Conservation (phyloP, 2,888 invertebrate genomes). For the Archips xylosteana region DNA sequence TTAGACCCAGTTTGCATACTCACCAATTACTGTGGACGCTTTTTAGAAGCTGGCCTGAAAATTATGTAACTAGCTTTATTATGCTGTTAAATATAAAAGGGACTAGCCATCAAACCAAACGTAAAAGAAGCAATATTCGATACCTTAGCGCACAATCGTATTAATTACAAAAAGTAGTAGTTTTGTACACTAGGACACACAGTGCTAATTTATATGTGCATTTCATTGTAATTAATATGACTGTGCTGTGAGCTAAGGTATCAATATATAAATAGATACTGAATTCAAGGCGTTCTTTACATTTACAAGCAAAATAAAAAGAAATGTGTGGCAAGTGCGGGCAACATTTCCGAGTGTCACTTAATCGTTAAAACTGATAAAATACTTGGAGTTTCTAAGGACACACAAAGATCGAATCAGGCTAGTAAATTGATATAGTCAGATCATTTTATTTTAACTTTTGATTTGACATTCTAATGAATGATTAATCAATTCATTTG, state of each 20-base stretch:
- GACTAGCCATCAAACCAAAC: constrained; percentile 43
- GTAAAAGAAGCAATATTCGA: constrained; percentile 27
- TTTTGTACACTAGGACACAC: too few relatives aligned
- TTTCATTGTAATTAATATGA: too few relatives aligned
- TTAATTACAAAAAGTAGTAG: too few relatives aligned
- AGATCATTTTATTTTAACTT: too few relatives aligned
- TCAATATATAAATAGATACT: neutral
- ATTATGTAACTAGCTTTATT: constrained; percentile 25
- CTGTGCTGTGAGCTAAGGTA: too few relatives aligned
- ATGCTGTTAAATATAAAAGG: constrained; percentile 29
- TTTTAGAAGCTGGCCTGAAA: constrained; percentile 56
- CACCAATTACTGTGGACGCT: constrained; percentile 54
- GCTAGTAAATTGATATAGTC: too few relatives aligned
- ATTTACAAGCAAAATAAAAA: constrained; percentile 36
- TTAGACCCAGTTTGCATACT: constrained; percentile 47
- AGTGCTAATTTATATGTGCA: too few relatives aligned
- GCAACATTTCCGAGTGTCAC: constrained; percentile 17
- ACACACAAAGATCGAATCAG: too few relatives aligned
- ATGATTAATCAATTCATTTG: too few relatives aligned
- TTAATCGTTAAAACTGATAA: neutral
- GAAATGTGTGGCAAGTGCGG: constrained; percentile 39
- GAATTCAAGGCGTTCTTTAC: constrained; percentile 16
- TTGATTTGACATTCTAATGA: too few relatives aligned
- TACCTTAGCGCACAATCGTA: too few relatives aligned
- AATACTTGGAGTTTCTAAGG: too few relatives aligned